phyloP scores from a whole-genome alignment of 2,888 invertebrate genomes.

The Molanna angustata region DNA sequence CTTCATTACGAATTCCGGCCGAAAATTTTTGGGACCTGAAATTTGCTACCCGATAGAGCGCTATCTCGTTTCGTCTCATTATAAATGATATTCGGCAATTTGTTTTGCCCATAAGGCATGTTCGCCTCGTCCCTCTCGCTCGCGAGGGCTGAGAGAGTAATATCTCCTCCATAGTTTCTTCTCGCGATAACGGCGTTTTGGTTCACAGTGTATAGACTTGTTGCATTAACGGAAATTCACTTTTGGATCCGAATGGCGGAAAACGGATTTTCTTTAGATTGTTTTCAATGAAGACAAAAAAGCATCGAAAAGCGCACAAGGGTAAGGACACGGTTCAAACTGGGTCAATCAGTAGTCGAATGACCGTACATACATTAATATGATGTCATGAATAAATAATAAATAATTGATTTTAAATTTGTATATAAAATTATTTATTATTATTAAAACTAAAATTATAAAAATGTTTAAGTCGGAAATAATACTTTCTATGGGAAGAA shows the following conservation, averaged over 20 bases:
- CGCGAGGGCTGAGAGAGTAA: constrained; percentile 4
- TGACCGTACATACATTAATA: too few relatives aligned
- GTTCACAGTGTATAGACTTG: constrained; percentile 12
- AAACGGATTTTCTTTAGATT: constrained; percentile 9
- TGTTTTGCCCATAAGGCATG: background rate
- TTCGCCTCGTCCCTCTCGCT: constrained; percentile 3
- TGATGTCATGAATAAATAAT: too few relatives aligned
- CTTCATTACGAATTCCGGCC: background rate
- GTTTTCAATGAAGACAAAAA: too few relatives aligned
- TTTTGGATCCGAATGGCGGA: background rate
- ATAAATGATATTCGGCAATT: too few relatives aligned
- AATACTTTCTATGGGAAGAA: too few relatives aligned
- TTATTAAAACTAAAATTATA: too few relatives aligned
- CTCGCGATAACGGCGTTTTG: background rate
- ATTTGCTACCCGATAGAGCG: background rate
- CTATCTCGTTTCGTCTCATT: constrained; percentile 3
- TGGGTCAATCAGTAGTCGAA: too few relatives aligned
- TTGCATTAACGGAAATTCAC: constrained; percentile 6
- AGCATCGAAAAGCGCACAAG: too few relatives aligned
- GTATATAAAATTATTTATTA: too few relatives aligned
- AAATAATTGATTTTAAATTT: too few relatives aligned
- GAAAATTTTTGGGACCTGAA: background rate
- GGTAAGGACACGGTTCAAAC: too few relatives aligned
- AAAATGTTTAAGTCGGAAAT: too few relatives aligned
- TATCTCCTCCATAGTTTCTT: constrained; percentile 9